Percentiles rank a stretch among this genome's conserved stretches.
These are phyloP conservation scores for Diarsia dahlii DNA, from an alignment of 2,888 invertebrate genomes.

Conservation along the genomic window DNA sequence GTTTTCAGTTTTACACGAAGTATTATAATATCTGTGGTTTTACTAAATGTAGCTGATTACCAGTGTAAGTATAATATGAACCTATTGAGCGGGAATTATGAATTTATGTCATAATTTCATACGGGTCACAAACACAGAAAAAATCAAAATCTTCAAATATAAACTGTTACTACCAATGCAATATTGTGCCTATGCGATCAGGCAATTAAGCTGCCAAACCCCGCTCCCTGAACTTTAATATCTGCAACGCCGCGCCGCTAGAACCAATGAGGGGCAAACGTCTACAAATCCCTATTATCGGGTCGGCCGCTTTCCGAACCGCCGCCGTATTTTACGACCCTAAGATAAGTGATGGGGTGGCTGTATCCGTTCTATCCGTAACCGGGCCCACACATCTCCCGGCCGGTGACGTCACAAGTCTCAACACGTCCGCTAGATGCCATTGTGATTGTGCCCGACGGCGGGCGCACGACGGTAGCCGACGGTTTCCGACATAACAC, in stretches of 20 bases:
- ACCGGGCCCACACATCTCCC: conserved; percentile 40
- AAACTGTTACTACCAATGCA: background rate
- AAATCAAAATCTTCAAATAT: background rate
- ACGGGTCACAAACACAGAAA: background rate
- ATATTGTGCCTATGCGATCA: background rate
- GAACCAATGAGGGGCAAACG: conserved; percentile 46
- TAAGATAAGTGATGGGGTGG: conserved; percentile 50
- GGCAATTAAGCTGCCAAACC: conserved; percentile 8
- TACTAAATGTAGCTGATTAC: background rate
- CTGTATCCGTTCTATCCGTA: conserved; percentile 35
- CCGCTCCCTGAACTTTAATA: conserved; percentile 39
- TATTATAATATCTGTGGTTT: too few species aligned
- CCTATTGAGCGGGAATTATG: background rate
- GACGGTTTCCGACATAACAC: conserved; percentile 17
- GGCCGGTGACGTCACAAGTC: conserved; percentile 5
- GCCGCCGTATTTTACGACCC: conserved; percentile 44
- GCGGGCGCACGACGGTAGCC: background rate
- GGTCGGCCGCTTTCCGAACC: conserved; percentile 18
- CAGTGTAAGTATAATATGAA: background rate
- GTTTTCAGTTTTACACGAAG: background rate
- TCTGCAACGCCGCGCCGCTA: conserved; percentile 15
- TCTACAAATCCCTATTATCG: conserved; percentile 51
- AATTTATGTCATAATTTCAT: too few species aligned
- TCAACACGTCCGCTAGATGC: conserved; percentile 32
- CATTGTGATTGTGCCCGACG: conserved; percentile 21